Conservation (phyloP, 2,888 invertebrate species). For the Cryptocephalus primarius region DNA sequence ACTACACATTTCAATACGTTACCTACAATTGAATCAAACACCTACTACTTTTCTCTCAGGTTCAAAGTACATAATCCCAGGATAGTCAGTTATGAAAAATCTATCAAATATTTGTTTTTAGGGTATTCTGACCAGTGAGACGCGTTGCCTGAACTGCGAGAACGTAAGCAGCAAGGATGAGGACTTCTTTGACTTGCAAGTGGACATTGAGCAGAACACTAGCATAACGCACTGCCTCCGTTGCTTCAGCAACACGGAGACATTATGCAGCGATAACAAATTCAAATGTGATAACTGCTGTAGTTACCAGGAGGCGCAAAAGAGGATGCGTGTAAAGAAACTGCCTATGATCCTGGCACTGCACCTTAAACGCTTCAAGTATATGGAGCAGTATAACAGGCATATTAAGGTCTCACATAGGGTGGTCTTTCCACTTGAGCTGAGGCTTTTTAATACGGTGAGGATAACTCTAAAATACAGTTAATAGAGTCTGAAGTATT, state of each 20-base stretch:
- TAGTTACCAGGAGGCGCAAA: conserved; percentile 98
- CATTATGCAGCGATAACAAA: conserved; percentile 97
- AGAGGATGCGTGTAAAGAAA: conserved; percentile 97
- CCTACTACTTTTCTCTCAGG: too few relatives aligned
- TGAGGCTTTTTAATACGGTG: conserved; percentile 95
- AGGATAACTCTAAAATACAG: conserved; percentile 25
- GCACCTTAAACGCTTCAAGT: conserved; percentile 95
- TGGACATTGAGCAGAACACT: conserved; percentile 98
- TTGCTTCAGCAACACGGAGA: conserved; percentile 98
- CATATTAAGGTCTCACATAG: conserved; percentile 98
- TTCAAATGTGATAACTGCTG: conserved; percentile 99
- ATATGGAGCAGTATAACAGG: conserved; percentile 96
- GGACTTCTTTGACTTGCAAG: conserved; percentile 97
- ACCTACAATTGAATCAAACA: too few relatives aligned
- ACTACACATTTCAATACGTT: too few relatives aligned
- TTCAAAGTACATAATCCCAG: too few relatives aligned
- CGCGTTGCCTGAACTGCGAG: conserved; percentile 97
- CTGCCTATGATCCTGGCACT: conserved; percentile 94
- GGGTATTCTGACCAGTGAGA: conserved; percentile 98
- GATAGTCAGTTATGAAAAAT: too few relatives aligned
- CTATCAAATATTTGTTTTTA: conserved; percentile 13
- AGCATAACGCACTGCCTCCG: conserved; percentile 97
- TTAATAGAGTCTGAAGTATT: too few relatives aligned
- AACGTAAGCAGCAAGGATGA: conserved; percentile 99
- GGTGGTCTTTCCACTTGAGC: conserved; percentile 96